Evolutionary conservation across 2,113 vertebrate species (phyloP).

Genomic region (Platycercus adscitus): DNA sequence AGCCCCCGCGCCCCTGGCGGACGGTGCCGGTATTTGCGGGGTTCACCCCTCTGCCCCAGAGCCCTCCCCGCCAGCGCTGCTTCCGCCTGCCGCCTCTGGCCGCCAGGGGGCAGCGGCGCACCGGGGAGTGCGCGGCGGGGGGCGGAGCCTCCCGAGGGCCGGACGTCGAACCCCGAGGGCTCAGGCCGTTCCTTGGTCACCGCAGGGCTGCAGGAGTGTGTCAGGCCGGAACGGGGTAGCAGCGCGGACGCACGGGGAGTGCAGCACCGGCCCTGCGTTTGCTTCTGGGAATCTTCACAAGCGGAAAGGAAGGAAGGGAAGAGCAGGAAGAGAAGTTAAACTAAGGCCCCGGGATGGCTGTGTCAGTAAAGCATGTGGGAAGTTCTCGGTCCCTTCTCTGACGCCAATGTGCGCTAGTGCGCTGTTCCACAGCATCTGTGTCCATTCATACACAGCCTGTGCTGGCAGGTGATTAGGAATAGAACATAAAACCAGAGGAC

Average conservation of each 20-base stretch:
- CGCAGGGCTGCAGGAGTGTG: too few relatives aligned
- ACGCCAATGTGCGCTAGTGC: background rate
- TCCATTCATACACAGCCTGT: background rate
- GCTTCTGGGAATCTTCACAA: background rate
- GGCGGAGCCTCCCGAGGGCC: background rate
- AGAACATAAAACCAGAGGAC: background rate
- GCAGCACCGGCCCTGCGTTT: background rate
- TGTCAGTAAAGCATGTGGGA: background rate
- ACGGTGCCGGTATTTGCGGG: accelerated
- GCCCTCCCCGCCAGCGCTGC: accelerated
- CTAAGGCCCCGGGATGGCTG: background rate
- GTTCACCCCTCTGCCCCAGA: accelerated
- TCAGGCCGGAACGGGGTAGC: background rate
- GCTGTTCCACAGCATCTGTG: background rate
- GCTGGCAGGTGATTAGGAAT: background rate
- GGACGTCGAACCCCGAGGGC: accelerated
- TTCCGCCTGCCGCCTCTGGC: background rate
- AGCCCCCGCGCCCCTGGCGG: background rate
- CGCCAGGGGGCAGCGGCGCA: constrained; percentile 41
- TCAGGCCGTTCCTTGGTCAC: accelerated
- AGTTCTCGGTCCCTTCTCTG: background rate
- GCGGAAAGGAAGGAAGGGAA: accelerated
- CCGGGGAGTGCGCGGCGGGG: background rate
- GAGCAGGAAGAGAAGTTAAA: background rate
- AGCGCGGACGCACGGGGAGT: background rate